These are phyloP conservation scores for Monomorium pharaonis DNA, from an alignment of 1,140 invertebrate genomes.

Conservation along the genomic window DNA sequence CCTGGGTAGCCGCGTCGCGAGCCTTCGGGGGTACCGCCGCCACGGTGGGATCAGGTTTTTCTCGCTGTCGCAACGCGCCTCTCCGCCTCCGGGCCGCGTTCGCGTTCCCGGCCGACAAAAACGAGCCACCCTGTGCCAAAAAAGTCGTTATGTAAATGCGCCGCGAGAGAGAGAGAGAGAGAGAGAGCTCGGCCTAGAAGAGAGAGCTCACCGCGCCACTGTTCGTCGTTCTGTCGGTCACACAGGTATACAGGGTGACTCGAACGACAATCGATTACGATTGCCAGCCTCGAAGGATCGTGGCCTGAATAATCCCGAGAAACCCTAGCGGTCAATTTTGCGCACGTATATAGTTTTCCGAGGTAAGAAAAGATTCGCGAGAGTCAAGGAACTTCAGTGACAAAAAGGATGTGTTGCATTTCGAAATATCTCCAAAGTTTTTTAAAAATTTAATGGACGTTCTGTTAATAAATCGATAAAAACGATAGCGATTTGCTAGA, in stretches of 20 bases:
- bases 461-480: too few species aligned
- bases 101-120: slow-evolving; percentile 73
- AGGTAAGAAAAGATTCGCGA: background rate
- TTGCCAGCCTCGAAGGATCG: background rate
- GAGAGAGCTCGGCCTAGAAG: slow-evolving; percentile 71
- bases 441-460: too few species aligned
- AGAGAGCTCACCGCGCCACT: slow-evolving; percentile 8
- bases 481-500: too few species aligned
- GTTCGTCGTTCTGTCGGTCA: slow-evolving; percentile 66
- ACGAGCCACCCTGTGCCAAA: slow-evolving; percentile 72
- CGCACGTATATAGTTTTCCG: background rate
- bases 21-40: slow-evolving; percentile 56
- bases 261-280: slow-evolving; percentile 29
- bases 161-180: slow-evolving; percentile 39
- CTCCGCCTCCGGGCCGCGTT: slow-evolving; percentile 67
- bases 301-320: background rate
- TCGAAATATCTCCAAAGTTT: too few species aligned
- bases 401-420: too few species aligned
- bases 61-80: slow-evolving; percentile 64
- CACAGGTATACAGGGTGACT: slow-evolving; percentile 62
- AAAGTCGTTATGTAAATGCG: slow-evolving; percentile 84
- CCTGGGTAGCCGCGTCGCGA: background rate
- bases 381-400: background rate
- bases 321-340: background rate
- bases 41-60: slow-evolving; percentile 74